phyloP scores from a whole-genome alignment of 2,113 vertebrate genomes.

The human (Homo sapiens) region DNA sequence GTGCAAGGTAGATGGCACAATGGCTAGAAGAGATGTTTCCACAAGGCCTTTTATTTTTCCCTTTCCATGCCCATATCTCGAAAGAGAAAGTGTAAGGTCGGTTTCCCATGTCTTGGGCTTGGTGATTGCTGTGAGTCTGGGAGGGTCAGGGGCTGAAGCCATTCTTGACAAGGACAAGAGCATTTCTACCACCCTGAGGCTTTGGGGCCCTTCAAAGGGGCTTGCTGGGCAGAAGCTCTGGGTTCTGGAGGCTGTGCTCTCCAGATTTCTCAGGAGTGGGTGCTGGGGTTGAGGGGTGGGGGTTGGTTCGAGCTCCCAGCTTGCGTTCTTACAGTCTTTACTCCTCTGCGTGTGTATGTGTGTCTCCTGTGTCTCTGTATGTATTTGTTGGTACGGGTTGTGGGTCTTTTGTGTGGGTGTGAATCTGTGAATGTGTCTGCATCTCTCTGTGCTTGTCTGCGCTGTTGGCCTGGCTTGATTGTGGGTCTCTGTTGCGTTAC shows the following conservation, averaged over 20 bases:
- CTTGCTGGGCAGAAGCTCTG: slow-evolving; percentile 7
- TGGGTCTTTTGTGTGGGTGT: neutral
- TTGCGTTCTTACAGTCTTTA: slow-evolving; percentile 71
- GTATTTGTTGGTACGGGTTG: neutral
- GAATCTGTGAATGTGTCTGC: neutral
- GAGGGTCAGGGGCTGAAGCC: neutral
- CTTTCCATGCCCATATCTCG: neutral
- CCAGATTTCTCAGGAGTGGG: neutral
- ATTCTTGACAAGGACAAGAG: neutral
- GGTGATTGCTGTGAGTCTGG: neutral
- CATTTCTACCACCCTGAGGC: neutral
- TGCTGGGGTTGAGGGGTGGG: neutral
- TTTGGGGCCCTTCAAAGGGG: neutral
- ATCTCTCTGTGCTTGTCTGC: neutral
- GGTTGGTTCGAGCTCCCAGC: neutral
- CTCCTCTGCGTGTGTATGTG: slow-evolving; percentile 50
- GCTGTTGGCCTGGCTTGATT: neutral
- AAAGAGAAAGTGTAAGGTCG: neutral
- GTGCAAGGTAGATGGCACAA: neutral
- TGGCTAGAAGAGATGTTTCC: neutral
- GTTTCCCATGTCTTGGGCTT: neutral
- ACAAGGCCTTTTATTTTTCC: neutral
- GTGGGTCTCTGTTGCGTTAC: slow-evolving; percentile 2
- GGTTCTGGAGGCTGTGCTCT: neutral
- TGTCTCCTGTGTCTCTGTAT: neutral